Evolutionary conservation across 2,797 vertebrate species (phyloP).

Genomic region (Eremophila alpestris): DNA sequence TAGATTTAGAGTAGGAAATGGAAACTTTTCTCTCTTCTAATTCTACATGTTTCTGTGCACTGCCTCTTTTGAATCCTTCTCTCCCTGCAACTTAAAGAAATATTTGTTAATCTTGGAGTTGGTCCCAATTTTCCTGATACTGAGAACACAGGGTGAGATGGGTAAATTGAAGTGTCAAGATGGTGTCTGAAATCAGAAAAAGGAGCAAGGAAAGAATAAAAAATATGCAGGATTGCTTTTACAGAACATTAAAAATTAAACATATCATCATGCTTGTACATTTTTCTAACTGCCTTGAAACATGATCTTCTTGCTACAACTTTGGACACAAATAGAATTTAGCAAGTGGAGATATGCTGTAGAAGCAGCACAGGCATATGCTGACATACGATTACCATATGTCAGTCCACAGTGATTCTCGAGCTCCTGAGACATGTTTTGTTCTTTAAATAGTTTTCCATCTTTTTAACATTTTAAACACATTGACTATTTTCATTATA

Average conservation of each 20-base stretch:
- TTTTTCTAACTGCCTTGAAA: background rate
- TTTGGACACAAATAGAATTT: background rate
- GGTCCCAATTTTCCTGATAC: background rate
- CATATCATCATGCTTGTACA: background rate
- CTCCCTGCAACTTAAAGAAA: background rate
- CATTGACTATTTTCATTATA: background rate
- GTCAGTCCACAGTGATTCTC: background rate
- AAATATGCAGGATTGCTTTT: background rate
- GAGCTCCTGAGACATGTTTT: background rate
- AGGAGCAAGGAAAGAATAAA: background rate
- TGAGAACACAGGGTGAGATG: background rate
- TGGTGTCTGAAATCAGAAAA: background rate
- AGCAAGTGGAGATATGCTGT: background rate
- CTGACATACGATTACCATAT: slow-evolving; percentile 6
- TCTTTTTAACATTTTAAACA: slow-evolving; percentile 12
- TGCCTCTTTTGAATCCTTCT: background rate
- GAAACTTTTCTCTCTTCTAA: background rate
- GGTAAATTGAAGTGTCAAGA: background rate
- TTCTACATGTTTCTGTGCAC: background rate
- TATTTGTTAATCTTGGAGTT: background rate
- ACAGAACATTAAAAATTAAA: background rate
- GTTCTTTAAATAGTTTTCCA: slow-evolving; percentile 31
- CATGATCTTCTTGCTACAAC: background rate
- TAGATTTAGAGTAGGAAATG: background rate
- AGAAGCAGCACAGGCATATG: slow-evolving; percentile 4